Evolutionary conservation across 2,888 invertebrate genomes (phyloP).

Genomic region (Amblyjoppa proteus): DNA sequence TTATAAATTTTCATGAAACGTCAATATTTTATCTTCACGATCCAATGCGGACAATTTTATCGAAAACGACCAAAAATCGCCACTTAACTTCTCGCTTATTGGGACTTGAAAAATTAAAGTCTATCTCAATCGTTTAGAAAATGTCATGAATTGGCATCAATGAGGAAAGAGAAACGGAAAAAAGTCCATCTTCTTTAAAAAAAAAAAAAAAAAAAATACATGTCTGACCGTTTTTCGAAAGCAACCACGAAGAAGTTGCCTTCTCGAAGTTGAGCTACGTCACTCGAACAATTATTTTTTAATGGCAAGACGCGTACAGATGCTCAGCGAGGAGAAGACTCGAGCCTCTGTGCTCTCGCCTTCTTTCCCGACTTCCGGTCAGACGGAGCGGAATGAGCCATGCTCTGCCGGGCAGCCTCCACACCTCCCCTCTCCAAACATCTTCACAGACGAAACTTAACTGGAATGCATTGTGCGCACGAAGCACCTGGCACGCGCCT

Average conservation of each 20-base stretch:
- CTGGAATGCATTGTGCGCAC: conserved; percentile 81
- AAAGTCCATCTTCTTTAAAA: not conserved
- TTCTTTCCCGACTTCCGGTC: conserved; percentile 82
- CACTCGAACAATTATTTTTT: not conserved
- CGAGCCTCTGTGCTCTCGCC: conserved; percentile 76
- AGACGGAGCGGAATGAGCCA: conserved; percentile 65
- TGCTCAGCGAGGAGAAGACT: conserved; percentile 42
- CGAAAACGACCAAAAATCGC: too few relatives aligned
- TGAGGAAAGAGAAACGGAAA: not conserved
- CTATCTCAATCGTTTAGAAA: too few relatives aligned
- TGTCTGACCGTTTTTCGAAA: conserved; percentile 9
- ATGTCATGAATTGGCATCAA: not conserved
- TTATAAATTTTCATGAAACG: too few relatives aligned
- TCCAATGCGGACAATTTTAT: too few relatives aligned
- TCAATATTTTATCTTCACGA: too few relatives aligned
- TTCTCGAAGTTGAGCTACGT: conserved; percentile 30
- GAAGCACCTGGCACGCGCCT: conserved; percentile 84
- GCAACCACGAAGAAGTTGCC: conserved; percentile 13
- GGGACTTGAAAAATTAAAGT: too few relatives aligned
- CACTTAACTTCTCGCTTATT: too few relatives aligned
- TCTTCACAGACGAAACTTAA: conserved; percentile 70
- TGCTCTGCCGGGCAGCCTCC: conserved; percentile 66
- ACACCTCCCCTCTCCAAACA: conserved; percentile 44
- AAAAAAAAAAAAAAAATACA: too few relatives aligned
- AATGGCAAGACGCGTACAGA: conserved; percentile 2